Base-by-base conservation (phyloP, 2,113 vertebrate genomes). In the Petaurus breviceps region DNA sequence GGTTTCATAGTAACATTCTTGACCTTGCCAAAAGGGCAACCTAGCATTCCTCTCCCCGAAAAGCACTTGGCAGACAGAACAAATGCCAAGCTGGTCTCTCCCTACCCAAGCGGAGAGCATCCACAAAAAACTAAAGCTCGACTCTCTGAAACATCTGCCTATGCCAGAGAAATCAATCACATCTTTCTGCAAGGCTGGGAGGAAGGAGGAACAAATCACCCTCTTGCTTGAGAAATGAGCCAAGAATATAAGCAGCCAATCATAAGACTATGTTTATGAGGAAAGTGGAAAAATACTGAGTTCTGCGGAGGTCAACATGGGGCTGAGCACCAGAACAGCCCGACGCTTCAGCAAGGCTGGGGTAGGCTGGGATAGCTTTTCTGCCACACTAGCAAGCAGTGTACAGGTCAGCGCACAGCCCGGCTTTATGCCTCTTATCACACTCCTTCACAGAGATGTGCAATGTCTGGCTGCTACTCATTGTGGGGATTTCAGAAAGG, bases 111-210 rank as follows among this genome's bases (percentile, higher is more conserved):
- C 3, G 23, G 91, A 93, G 93, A 95, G 51, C 55, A 94, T 22
- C 90, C 89, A 95, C 14, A 96, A 57, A 89, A 9, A 97, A 94
- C 50, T 52, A 93, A 51, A 91, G 43, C 43, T 95, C 43, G 84
- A 49, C 95, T 96, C 96, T 95, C 91, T 94, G 95, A 96, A 97
- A 93, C 3, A 96, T 54, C 89, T 95, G 51, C 46, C 53, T 91
- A 90, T 47, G 37, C n/a, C 93, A 49, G 19, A 91, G 91, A 97
- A 94, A 91, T 43, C 77, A 96, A 96, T 51, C 22, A 23, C 43
- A 43, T 22, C n/a, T 23, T 84, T 84, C 43, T 84, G 37, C 8
- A 22, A 23, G 68, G 19, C 37, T 8, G 12, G 92, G 89, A 84
- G 49, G 49, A 91, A 95, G 19, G 94, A 95, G 93, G 52, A 91